Conservation (phyloP, 2,797 vertebrate genomes). For the Ambastaia sidthimunki region DNA sequence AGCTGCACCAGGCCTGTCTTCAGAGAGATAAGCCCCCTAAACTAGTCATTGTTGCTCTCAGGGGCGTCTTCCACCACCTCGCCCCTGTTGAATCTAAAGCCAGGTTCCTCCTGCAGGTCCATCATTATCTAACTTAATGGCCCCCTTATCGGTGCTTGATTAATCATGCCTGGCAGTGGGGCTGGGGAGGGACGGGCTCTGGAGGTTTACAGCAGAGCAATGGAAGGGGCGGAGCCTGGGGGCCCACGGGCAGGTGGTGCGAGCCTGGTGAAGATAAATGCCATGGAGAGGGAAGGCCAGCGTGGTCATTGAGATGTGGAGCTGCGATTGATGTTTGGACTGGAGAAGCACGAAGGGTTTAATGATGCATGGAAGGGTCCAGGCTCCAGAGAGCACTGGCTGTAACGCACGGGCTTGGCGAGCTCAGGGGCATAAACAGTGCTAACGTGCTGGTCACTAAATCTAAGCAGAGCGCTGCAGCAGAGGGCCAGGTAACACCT, state of each 20-base stretch:
- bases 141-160: constrained; percentile 60
- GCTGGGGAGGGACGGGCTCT: constrained; percentile 34
- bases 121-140: constrained; percentile 61
- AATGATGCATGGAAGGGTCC: constrained; percentile 56
- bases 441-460: constrained; percentile 42
- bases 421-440: constrained; percentile 42
- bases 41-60: constrained; percentile 56
- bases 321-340: constrained; percentile 54
- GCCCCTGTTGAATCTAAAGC: constrained; percentile 44
- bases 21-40: constrained; percentile 61
- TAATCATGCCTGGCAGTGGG: constrained; percentile 57
- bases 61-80: constrained; percentile 47
- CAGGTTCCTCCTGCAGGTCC: constrained; percentile 28
- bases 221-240: constrained; percentile 51
- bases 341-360: constrained; percentile 51
- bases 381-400: constrained; percentile 43
- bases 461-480: constrained; percentile 43
- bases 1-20: constrained; percentile 54
- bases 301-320: constrained; percentile 47
- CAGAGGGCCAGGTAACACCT: constrained; percentile 51
- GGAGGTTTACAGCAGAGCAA: constrained; percentile 44
- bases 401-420: constrained; percentile 7
- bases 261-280: constrained; percentile 53
- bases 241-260: constrained; percentile 42
- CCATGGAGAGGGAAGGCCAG: constrained; percentile 15